Evolutionary conservation across 2,797 vertebrate genomes (phyloP).

Genomic region (Erethizon dorsatum): DNA sequence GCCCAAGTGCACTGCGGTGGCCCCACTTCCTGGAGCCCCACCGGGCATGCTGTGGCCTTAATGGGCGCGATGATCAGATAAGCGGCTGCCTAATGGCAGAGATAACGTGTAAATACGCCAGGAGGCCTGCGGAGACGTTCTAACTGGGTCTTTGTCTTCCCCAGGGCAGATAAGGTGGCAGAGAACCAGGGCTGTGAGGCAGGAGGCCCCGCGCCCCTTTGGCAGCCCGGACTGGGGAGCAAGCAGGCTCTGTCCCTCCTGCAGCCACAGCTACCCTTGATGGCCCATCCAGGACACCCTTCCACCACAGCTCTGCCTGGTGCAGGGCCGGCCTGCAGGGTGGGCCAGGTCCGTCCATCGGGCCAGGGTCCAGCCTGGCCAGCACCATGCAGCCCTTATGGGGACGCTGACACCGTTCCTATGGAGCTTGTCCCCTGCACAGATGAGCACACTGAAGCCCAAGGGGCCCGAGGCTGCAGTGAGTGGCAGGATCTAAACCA

Average conservation of each 20-base stretch:
- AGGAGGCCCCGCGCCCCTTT: constrained; percentile 1
- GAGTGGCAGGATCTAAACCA: neutral
- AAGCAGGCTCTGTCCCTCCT: neutral
- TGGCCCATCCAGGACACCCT: neutral
- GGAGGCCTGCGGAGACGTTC: constrained; percentile 89
- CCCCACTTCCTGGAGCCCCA: constrained; percentile 88
- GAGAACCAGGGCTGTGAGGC: constrained; percentile 85
- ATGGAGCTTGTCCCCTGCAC: rapidly evolving
- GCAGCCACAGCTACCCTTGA: neutral
- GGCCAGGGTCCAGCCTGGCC: neutral
- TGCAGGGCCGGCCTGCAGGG: neutral
- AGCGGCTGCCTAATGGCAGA: constrained; percentile 89
- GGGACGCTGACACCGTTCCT: neutral
- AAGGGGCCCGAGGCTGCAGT: rapidly evolving
- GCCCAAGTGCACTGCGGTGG: constrained; percentile 59
- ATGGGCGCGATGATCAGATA: constrained; percentile 91
- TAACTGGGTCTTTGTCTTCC: constrained; percentile 90
- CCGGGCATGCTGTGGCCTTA: constrained; percentile 87
- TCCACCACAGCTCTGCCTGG: neutral
- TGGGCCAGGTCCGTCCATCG: no score
- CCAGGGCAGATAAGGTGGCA: constrained; percentile 90
- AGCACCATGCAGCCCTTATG: rapidly evolving
- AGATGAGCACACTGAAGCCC: neutral
- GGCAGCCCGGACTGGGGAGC: neutral
- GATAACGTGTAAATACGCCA: constrained; percentile 90